These are phyloP conservation scores for Aldabrachelys gigantea DNA, from an alignment of 2,113 vertebrate species.

Conservation along the genomic window DNA sequence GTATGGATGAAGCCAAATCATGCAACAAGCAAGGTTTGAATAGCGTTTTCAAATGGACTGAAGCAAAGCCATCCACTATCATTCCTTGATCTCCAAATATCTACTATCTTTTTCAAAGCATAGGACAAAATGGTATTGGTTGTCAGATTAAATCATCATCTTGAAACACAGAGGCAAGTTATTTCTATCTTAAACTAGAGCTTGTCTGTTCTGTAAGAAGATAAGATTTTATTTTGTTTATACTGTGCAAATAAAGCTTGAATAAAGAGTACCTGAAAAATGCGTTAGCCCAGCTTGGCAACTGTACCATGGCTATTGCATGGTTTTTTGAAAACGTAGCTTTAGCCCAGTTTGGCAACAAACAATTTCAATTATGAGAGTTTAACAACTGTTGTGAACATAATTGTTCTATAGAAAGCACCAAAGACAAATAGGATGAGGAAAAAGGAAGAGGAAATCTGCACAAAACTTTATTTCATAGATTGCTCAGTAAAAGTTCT, in stretches of 20 bases:
- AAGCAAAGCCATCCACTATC: not conserved
- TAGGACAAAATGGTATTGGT: not conserved
- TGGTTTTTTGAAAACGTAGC: not conserved
- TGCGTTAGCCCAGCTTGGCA: not conserved
- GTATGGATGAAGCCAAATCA: not conserved
- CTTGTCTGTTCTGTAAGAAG: not conserved
- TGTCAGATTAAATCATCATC: not conserved
- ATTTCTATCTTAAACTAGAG: not conserved
- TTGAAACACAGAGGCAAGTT: not conserved
- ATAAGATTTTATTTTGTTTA: not conserved
- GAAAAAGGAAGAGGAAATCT: not conserved
- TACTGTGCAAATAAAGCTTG: not conserved
- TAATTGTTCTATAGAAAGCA: not conserved
- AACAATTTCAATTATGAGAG: not conserved
- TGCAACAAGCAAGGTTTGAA: rapidly evolving
- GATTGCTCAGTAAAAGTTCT: not conserved
- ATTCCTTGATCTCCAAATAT: not conserved
- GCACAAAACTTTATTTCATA: not conserved
- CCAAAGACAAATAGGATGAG: not conserved
- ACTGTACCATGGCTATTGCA: not conserved
- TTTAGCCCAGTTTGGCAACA: not conserved
- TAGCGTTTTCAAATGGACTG: not conserved
- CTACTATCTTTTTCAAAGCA: not conserved
- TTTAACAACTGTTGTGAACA: not conserved
- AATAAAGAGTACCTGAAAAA: not conserved